Evolutionary conservation across 2,888 invertebrate species (phyloP).

Genomic region (Rotaria macrura): DNA sequence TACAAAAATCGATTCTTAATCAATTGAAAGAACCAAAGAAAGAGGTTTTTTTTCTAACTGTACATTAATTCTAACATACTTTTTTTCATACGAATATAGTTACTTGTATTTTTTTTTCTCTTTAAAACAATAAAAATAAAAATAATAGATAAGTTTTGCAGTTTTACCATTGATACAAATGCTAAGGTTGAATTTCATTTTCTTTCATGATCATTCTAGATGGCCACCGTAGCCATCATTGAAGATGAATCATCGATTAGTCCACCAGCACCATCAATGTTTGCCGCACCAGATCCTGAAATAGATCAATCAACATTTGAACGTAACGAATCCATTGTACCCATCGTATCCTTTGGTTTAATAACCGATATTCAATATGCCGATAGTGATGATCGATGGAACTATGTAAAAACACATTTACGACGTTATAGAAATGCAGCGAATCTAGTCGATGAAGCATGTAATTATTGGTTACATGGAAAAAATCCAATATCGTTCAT

Average conservation of each 20-base stretch:
- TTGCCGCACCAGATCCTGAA: not conserved
- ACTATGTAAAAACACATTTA: slow-evolving; percentile 40
- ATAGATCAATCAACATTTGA: not conserved
- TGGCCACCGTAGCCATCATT: not conserved
- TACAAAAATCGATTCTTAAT: not conserved
- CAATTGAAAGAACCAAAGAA: not conserved
- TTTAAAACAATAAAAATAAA: not conserved
- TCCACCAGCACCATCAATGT: not conserved
- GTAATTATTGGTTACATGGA: slow-evolving; percentile 39
- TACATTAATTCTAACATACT: not conserved
- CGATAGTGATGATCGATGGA: slow-evolving; percentile 44
- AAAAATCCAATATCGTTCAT: slow-evolving; percentile 39
- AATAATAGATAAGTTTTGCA: not conserved
- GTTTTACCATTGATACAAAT: not conserved
- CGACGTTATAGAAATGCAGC: slow-evolving; percentile 47
- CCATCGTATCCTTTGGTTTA: slow-evolving; percentile 43
- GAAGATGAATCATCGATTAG: not conserved
- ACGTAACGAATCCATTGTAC: not conserved
- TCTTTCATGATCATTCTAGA: not conserved
- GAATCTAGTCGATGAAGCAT: slow-evolving; percentile 41
- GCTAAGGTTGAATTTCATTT: not conserved
- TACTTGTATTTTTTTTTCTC: slow-evolving; percentile 5
- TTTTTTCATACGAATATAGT: not conserved
- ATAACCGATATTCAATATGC: slow-evolving; percentile 51
- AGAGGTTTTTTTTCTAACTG: not conserved